These are phyloP conservation scores for Gasterosteus nipponicus DNA, from an alignment of 2,113 vertebrate species.

Conservation along the genomic window DNA sequence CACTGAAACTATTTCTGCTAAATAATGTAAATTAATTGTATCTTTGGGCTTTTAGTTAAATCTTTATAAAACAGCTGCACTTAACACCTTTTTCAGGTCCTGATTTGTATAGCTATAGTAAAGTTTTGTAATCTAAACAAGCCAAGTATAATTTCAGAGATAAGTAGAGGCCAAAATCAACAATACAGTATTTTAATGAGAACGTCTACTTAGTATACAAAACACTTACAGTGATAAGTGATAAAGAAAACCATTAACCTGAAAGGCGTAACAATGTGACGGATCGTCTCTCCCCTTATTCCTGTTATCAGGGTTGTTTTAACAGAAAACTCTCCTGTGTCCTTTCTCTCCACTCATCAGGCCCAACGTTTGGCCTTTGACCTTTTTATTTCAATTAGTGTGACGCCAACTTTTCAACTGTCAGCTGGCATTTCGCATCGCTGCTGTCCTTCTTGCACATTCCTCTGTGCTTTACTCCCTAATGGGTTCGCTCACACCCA, in stretches of 20 bases:
- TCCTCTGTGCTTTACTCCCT: neutral
- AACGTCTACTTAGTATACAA: neutral
- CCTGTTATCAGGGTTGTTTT: constrained; percentile 7
- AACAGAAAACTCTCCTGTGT: neutral
- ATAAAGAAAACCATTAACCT: neutral
- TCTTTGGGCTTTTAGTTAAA: neutral
- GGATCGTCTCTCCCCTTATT: neutral
- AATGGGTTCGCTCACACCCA: constrained; percentile 39
- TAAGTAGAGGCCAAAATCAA: neutral
- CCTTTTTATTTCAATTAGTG: constrained; percentile 22
- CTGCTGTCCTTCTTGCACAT: constrained; percentile 23
- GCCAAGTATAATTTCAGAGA: neutral
- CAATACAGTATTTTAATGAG: constrained; percentile 1
- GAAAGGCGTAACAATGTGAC: neutral
- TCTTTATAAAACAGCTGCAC: neutral
- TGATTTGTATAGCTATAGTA: neutral
- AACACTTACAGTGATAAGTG: neutral
- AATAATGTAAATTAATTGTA: neutral
- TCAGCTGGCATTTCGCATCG: constrained; percentile 22
- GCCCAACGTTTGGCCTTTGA: neutral
- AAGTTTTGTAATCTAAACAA: neutral
- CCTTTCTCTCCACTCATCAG: neutral
- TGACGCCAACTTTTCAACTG: constrained; percentile 9
- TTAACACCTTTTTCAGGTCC: neutral
- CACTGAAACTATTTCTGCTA: neutral